Evolutionary conservation across 2,888 invertebrate genomes (phyloP).

Genomic region (Melipona beecheii): DNA sequence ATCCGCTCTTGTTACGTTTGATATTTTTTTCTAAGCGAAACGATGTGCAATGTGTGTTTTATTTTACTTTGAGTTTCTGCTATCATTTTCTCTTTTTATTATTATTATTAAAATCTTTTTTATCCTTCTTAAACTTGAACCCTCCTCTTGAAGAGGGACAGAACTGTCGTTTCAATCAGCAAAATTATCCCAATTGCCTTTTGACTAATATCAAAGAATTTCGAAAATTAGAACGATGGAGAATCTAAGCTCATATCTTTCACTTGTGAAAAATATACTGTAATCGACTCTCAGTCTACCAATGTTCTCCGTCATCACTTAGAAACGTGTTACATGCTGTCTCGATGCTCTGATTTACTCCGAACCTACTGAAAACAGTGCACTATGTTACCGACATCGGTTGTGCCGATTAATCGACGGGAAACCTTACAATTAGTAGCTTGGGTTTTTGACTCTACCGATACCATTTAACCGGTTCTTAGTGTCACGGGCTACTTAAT

Average conservation of each 20-base stretch:
- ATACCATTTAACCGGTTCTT: neutral
- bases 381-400: slow-evolving; percentile 12
- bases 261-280: too few relatives aligned
- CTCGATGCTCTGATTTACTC: neutral
- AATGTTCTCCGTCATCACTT: slow-evolving; percentile 18
- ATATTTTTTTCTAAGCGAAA: neutral
- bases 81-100: neutral
- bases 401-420: slow-evolving; percentile 17
- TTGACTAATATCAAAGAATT: neutral
- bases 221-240: neutral
- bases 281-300: neutral
- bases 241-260: neutral
- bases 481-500: too few relatives aligned
- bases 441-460: neutral
- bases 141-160: neutral
- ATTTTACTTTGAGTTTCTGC: neutral
- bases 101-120: too few relatives aligned
- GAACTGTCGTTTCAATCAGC: neutral
- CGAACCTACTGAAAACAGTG: slow-evolving; percentile 2
- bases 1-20: neutral
- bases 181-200: neutral
- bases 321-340: slow-evolving; percentile 22
- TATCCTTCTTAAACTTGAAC: neutral
- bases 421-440: neutral
- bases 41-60: neutral